Base-by-base conservation (phyloP, 2,113 vertebrate genomes). In the Gila orcuttii region DNA sequence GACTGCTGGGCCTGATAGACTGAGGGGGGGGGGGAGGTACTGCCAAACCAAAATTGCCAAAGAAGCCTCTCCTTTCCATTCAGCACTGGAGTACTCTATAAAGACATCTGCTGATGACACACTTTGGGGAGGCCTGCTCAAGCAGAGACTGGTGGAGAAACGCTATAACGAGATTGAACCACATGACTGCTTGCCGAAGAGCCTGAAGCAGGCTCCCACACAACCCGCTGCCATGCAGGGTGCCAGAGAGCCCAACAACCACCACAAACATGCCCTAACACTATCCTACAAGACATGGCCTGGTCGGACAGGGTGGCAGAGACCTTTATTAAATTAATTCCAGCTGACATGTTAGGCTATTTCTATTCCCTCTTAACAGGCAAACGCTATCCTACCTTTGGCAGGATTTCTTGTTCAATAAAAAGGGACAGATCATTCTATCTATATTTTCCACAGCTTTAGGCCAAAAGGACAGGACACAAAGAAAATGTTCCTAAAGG, bases 21-120 rank as follows among this genome's bases (percentile, higher is more conserved):
- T 28, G 28, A 28, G 60, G 47, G 77, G 75, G 93, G 82, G 83
- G 74, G 80, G 87, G 83, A 39, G 87, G 88, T 75, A 86, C 82
- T 83, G 86, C 88, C 87, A 90, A 93, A 92, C 86, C 89, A 86
- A 91, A 93, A 91, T 77, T 90, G 90, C 88, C 90, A 88, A 89
- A 93, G 86, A 90, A 90, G 74, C 87, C 92, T 89, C 88, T 55
- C 83, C 75, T 86, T 88, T 86, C 86, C 90, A 87, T 47, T 84
- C 88, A 80, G 88, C 90, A 86, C 69, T 85, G 89, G 91, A 89
- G 92, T 87, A 45, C 87, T 91, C 87, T 89, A 92, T 91, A 90
- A 94, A 95, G 94, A 94, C 93, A 94, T 94, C 91, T 94, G 93
- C 94, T 94, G 93, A 94, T 93, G 91, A 92, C 92, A 94, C 93